These are phyloP conservation scores for Temnopleurus reevesii DNA, from an alignment of 53 echinoderm and acorn worm species.

Conservation along the genomic window DNA sequence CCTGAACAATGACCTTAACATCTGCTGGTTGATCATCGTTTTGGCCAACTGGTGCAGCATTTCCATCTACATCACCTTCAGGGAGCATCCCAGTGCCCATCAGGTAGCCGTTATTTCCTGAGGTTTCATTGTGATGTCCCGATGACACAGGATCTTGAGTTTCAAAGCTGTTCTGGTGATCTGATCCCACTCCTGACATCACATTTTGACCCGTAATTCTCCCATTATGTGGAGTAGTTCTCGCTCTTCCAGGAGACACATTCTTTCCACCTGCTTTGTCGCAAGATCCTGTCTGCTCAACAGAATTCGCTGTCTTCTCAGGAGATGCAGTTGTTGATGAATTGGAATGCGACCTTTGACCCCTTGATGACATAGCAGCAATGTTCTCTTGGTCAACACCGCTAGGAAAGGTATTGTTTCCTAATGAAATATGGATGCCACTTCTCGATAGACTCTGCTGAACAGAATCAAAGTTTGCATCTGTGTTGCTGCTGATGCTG, in stretches of 20 bases:
- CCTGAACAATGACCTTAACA: too few species aligned
- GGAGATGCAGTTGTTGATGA: not conserved
- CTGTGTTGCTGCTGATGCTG: not conserved
- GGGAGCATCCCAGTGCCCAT: not conserved
- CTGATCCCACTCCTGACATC: conserved; percentile 14
- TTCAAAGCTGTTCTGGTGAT: not conserved
- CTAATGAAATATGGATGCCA: conserved; percentile 37
- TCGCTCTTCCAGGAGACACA: not conserved
- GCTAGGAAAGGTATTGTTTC: not conserved
- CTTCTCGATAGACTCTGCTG: conserved; percentile 16
- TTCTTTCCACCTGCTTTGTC: not conserved
- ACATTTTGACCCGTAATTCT: not conserved
- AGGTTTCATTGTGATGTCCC: not conserved
- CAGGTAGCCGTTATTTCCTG: not conserved
- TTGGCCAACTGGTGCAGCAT: not conserved
- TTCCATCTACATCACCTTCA: not conserved
- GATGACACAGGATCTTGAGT: not conserved
- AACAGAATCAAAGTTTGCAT: not conserved
- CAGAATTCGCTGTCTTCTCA: not conserved
- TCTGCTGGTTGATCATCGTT: too few species aligned
- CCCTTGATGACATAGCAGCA: not conserved
- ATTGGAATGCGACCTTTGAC: not conserved
- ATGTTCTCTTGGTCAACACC: not conserved
- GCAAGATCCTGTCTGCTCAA: not conserved
- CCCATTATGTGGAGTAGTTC: not conserved